A percentile compares a stretch with the other conserved stretches of the same genome.
Evolutionary conservation across 2,888 invertebrate genomes (phyloP).

Genomic region (Pteria penguin): DNA sequence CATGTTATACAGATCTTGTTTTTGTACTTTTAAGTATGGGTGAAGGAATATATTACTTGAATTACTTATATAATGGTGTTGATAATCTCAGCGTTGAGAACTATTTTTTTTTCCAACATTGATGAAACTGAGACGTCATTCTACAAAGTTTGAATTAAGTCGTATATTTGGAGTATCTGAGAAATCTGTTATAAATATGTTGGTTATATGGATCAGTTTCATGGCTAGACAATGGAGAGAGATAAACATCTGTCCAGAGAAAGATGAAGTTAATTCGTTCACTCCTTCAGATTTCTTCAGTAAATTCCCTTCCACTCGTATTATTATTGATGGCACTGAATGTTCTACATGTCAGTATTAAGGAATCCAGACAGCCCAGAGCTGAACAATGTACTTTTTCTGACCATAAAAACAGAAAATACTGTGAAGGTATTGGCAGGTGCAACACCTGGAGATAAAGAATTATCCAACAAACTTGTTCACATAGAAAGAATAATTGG

Average conservation of each 20-base stretch:
- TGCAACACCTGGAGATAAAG: constrained; percentile 55
- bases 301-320: constrained; percentile 53
- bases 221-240: too few species aligned
- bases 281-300: constrained; percentile 50
- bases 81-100: too few species aligned
- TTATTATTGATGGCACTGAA: constrained; percentile 61
- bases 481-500: constrained; percentile 58
- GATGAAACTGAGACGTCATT: too few species aligned
- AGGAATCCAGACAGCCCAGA: constrained; percentile 48
- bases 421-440: constrained; percentile 58
- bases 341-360: constrained; percentile 58
- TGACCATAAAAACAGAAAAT: constrained; percentile 61
- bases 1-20: too few species aligned
- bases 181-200: constrained; percentile 48
- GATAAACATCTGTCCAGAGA: constrained; percentile 44
- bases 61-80: too few species aligned
- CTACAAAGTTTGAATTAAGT: too few species aligned
- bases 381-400: constrained; percentile 60
- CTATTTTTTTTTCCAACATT: too few species aligned
- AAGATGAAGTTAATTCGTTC: constrained; percentile 47
- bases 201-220: constrained; percentile 41
- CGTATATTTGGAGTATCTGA: too few species aligned
- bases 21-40: too few species aligned
- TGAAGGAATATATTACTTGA: too few species aligned
- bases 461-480: constrained; percentile 53